phyloP scores from a whole-genome alignment of 2,888 invertebrate genomes.

The Chouioia cunea region DNA sequence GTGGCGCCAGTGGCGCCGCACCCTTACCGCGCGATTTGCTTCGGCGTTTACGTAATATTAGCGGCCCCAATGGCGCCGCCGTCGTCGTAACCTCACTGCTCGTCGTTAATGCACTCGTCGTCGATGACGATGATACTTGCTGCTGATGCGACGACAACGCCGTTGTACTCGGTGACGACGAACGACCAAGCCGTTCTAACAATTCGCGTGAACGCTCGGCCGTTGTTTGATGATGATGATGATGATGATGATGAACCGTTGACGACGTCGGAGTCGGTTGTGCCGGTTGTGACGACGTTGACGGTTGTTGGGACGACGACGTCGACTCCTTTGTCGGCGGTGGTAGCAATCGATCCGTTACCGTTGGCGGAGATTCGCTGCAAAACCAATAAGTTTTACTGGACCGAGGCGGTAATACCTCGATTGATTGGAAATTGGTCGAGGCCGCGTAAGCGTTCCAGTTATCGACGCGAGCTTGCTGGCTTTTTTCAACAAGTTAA shows the following conservation, averaged over 20 bases:
- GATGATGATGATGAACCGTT: slow-evolving; percentile 42
- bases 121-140: background rate
- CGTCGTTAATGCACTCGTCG: background rate
- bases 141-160: background rate
- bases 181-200: slow-evolving; percentile 62
- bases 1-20: slow-evolving; percentile 69
- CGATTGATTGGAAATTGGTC: background rate
- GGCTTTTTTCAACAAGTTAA: too few relatives aligned
- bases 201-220: slow-evolving; percentile 57
- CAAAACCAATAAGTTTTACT: slow-evolving; percentile 46
- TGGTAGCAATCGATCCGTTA: slow-evolving; percentile 26
- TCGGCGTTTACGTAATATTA: slow-evolving; percentile 71
- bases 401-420: slow-evolving; percentile 4
- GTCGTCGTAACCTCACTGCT: slow-evolving; percentile 4
- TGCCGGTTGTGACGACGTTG: background rate
- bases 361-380: slow-evolving; percentile 39
- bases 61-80: slow-evolving; percentile 59
- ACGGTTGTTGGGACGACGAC: slow-evolving; percentile 6
- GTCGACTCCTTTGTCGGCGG: slow-evolving; percentile 26
- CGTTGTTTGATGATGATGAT: slow-evolving; percentile 46
- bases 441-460: slow-evolving; percentile 13
- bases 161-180: slow-evolving; percentile 52
- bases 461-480: slow-evolving; percentile 18
- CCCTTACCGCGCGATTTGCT: slow-evolving; percentile 74
- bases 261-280: slow-evolving; percentile 16